Percentiles rank a stretch among this genome's conserved stretches.
phyloP scores from a whole-genome alignment of 2,113 vertebrate genomes.

The Corydoras maculifer region DNA sequence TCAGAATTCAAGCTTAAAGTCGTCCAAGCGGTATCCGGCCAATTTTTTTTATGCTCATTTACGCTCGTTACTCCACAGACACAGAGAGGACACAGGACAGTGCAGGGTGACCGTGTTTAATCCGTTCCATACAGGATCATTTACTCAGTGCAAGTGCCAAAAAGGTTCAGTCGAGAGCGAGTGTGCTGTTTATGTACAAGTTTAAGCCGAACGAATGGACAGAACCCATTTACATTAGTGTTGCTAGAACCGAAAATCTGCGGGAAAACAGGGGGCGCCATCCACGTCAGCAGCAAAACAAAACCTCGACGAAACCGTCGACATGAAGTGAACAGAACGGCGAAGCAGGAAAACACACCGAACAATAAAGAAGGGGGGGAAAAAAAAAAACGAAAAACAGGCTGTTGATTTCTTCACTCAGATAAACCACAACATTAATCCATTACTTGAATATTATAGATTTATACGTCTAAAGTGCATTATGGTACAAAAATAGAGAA shows the following conservation, averaged over 20 bases:
- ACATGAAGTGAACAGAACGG: constrained; percentile 17
- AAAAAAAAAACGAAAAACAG: not conserved
- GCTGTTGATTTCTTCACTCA: constrained; percentile 56
- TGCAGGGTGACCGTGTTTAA: constrained; percentile 56
- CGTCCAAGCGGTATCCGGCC: no score
- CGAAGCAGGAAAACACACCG: constrained; percentile 28
- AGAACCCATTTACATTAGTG: constrained; percentile 22
- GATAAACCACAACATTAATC: constrained; percentile 55
- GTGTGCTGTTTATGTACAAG: constrained; percentile 58
- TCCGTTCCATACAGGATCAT: constrained; percentile 60
- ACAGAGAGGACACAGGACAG: constrained; percentile 25
- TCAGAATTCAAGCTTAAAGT: no score
- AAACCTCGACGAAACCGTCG: constrained; percentile 4
- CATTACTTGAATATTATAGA: constrained; percentile 72
- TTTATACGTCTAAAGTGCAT: constrained; percentile 98
- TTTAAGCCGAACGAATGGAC: constrained; percentile 38
- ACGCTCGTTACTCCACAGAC: not conserved
- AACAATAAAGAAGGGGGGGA: constrained; percentile 11
- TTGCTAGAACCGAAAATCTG: constrained; percentile 23
- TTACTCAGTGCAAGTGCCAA: constrained; percentile 68
- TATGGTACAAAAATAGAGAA: constrained; percentile 92
- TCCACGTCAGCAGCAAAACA: constrained; percentile 44
- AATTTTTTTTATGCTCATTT: no score
- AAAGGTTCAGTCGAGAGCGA: constrained; percentile 45
- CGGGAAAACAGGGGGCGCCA: constrained; percentile 7